phyloP scores from a whole-genome alignment of 2,888 invertebrate genomes.

The Epiblema foenella region DNA sequence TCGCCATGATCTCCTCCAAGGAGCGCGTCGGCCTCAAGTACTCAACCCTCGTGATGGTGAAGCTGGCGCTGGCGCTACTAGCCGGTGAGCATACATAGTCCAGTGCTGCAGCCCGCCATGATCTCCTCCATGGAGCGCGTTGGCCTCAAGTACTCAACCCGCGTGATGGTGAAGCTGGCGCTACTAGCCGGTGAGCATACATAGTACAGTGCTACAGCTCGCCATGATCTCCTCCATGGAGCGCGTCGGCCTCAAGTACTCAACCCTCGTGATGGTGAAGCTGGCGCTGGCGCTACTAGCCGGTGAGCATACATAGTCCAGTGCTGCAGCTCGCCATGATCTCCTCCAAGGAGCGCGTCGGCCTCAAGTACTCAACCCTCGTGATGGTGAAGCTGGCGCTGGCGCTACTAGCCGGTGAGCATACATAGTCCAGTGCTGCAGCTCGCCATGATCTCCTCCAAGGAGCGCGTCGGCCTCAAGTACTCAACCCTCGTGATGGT shows the following conservation, averaged over 20 bases:
- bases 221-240: conserved; percentile 95
- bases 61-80: conserved; percentile 90
- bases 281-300: conserved; percentile 90
- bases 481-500: conserved; percentile 91
- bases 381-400: conserved; percentile 92
- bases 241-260: conserved; percentile 91
- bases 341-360: conserved; percentile 92
- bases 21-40: conserved; percentile 92
- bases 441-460: conserved; percentile 94
- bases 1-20: conserved; percentile 86
- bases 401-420: conserved; percentile 91
- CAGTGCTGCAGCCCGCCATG: conserved; percentile 94
- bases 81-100: conserved; percentile 90
- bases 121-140: conserved; percentile 93
- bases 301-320: conserved; percentile 89
- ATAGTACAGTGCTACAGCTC: conserved; percentile 91
- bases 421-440: conserved; percentile 90
- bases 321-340: conserved; percentile 95
- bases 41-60: conserved; percentile 90
- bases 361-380: conserved; percentile 90
- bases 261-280: conserved; percentile 90
- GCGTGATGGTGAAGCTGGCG: conserved; percentile 91
- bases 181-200: conserved; percentile 89
- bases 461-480: conserved; percentile 91
- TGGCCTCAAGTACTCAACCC: conserved; percentile 90